Percentiles rank a stretch among this genome's conserved stretches.
Conservation (phyloP, 2,888 invertebrate genomes). For the Gerris lacustris region DNA sequence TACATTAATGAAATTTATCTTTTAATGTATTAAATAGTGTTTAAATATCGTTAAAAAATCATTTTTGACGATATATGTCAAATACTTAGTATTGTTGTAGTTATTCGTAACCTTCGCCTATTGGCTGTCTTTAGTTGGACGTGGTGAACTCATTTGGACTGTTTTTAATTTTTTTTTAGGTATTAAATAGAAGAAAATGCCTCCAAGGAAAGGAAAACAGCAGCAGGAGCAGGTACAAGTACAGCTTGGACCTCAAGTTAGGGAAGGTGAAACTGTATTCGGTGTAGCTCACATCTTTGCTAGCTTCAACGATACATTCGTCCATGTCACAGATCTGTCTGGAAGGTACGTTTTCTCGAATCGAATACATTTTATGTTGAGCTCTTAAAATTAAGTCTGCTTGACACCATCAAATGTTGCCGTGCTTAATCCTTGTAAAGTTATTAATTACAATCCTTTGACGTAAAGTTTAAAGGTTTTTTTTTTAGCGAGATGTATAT, state of each 20-base stretch:
- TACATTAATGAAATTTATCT: not conserved
- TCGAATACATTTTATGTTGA: not conserved
- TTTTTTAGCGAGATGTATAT: no score
- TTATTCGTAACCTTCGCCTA: not conserved
- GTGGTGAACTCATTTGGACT: not conserved
- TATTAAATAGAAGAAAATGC: constrained; percentile 50
- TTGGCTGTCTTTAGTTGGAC: not conserved
- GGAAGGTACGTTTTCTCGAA: constrained; percentile 49
- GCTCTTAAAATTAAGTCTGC: not conserved
- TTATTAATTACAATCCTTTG: not conserved
- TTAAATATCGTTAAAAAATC: not conserved
- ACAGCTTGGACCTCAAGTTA: constrained; percentile 87
- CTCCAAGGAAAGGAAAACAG: constrained; percentile 93
- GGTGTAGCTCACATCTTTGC: constrained; percentile 99
- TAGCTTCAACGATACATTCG: constrained; percentile 99
- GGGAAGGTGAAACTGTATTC: constrained; percentile 94
- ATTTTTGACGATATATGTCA: not conserved
- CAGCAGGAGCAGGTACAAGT: constrained; percentile 95
- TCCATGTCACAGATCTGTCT: constrained; percentile 97
- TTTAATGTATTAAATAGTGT: not conserved
- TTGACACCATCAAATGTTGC: no score
- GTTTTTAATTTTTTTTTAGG: not conserved
- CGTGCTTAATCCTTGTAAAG: no score
- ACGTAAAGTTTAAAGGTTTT: not conserved
- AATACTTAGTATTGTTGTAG: not conserved